A percentile compares a stretch with the other conserved stretches of the same genome.
phyloP scores from a whole-genome alignment of 2,797 vertebrate species.

The Caiman crocodilus region DNA sequence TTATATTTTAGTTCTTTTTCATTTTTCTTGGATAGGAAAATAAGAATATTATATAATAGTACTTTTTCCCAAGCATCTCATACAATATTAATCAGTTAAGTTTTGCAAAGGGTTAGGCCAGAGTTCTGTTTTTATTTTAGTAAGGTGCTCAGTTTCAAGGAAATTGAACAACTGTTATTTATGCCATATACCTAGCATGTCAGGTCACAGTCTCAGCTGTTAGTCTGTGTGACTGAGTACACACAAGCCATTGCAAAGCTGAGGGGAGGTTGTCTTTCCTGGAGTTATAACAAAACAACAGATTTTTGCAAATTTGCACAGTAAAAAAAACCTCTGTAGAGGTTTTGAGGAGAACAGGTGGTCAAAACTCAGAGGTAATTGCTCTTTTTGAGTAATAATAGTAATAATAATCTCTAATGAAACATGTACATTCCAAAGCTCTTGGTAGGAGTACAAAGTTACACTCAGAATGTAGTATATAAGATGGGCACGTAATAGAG shows the following conservation, averaged over 20 bases:
- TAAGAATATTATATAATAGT: too few species aligned
- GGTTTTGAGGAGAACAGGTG: conserved; percentile 47
- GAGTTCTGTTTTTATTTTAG: neutral
- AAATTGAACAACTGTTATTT: conserved; percentile 18
- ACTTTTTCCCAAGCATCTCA: too few species aligned
- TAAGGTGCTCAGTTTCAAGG: conserved; percentile 8
- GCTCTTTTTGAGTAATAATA: conserved; percentile 50
- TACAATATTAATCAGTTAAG: neutral
- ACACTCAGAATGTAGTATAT: neutral
- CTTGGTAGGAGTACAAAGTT: neutral
- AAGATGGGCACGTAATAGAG: neutral
- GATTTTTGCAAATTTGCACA: conserved; percentile 47
- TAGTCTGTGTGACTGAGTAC: conserved; percentile 41
- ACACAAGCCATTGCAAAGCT: conserved; percentile 23
- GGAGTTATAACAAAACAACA: conserved; percentile 23
- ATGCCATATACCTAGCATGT: neutral
- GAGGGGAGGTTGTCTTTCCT: conserved; percentile 21
- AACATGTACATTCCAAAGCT: neutral
- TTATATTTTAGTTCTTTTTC: too few species aligned
- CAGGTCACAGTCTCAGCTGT: conserved; percentile 49
- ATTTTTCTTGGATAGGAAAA: too few species aligned
- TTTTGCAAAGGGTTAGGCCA: neutral
- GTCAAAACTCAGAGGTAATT: conserved; percentile 43
- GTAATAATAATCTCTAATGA: neutral
- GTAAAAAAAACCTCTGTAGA: neutral